These are phyloP conservation scores for Xyrichtys novacula DNA, from an alignment of 2,797 vertebrate species.

Conservation along the genomic window DNA sequence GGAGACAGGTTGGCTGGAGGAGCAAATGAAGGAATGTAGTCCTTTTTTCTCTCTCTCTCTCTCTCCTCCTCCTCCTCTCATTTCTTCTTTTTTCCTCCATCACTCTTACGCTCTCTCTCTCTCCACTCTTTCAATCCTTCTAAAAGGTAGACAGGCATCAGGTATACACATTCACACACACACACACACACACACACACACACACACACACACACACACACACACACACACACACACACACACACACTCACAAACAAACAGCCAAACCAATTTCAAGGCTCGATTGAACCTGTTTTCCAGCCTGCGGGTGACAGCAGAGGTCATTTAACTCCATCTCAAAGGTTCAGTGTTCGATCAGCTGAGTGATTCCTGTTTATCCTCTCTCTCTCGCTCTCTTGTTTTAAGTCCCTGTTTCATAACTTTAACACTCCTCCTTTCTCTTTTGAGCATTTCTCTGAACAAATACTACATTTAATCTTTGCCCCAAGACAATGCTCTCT, in stretches of 20 bases:
- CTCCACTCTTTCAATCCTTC: slow-evolving; percentile 51
- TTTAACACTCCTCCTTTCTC: background rate
- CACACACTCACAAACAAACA: slow-evolving; percentile 52
- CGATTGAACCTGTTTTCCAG: slow-evolving; percentile 62
- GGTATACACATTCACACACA: too few relatives aligned
- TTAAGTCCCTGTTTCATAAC: slow-evolving; percentile 1
- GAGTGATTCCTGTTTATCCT: slow-evolving; percentile 37
- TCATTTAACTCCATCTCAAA: slow-evolving; percentile 43
- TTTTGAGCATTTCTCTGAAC: background rate
- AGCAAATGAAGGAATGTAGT: slow-evolving; percentile 69
- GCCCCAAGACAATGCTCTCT: background rate
- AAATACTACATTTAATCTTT: slow-evolving; percentile 1
- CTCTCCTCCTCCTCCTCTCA: slow-evolving; percentile 27
- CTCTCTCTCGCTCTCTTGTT: slow-evolving; percentile 7
- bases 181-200: slow-evolving; percentile 44
- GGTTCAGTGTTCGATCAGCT: slow-evolving; percentile 44
- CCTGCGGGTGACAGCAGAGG: slow-evolving; percentile 56
- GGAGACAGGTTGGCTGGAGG: slow-evolving; percentile 78
- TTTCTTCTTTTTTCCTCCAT: slow-evolving; percentile 31
- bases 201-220: slow-evolving; percentile 34
- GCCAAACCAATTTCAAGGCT: slow-evolving; percentile 66
- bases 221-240: slow-evolving; percentile 24
- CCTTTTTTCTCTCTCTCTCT: slow-evolving; percentile 30
- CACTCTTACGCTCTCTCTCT: slow-evolving; percentile 52
- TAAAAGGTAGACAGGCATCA: slow-evolving; percentile 34